phyloP scores from a whole-genome alignment of 92 coral and sea anemone genomes.

The Hydrozoanthus gracilis region DNA sequence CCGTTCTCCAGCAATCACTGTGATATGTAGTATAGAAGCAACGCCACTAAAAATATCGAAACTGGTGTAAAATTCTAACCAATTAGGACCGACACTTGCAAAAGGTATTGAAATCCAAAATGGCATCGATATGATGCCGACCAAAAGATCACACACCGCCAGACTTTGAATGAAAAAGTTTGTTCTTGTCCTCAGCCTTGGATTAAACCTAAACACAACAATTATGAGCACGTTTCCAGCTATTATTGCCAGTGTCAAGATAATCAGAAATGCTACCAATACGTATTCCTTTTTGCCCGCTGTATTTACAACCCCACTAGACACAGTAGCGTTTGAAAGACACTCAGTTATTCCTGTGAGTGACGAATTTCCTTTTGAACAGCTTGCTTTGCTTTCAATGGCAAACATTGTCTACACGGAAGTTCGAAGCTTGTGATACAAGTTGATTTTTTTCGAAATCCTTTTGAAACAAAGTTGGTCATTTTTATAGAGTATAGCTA shows the following conservation, averaged over 20 bases:
- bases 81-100: not conserved
- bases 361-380: not conserved
- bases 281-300: not conserved
- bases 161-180: slow-evolving; percentile 14
- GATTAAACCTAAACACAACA: not conserved
- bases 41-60: slow-evolving; percentile 19
- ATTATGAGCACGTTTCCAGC: slow-evolving; percentile 3
- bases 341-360: not conserved
- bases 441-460: not conserved
- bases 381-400: not conserved
- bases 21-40: slow-evolving; percentile 15
- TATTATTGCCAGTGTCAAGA: not conserved
- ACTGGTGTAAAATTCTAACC: slow-evolving; percentile 1
- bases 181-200: slow-evolving; percentile 4
- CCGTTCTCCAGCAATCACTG: slow-evolving; percentile 27
- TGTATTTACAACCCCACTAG: not conserved
- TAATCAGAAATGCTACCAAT: not conserved
- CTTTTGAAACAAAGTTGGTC: not conserved
- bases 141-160: slow-evolving; percentile 7
- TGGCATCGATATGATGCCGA: slow-evolving; percentile 21
- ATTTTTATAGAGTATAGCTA: too few relatives aligned
- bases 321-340: not conserved
- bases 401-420: too few relatives aligned
- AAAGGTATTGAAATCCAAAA: not conserved
- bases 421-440: too few relatives aligned